Percentiles rank a stretch among this genome's conserved stretches.
Conservation (phyloP, 1,140 invertebrate species). For the Caenorhabditis brenneri region DNA sequence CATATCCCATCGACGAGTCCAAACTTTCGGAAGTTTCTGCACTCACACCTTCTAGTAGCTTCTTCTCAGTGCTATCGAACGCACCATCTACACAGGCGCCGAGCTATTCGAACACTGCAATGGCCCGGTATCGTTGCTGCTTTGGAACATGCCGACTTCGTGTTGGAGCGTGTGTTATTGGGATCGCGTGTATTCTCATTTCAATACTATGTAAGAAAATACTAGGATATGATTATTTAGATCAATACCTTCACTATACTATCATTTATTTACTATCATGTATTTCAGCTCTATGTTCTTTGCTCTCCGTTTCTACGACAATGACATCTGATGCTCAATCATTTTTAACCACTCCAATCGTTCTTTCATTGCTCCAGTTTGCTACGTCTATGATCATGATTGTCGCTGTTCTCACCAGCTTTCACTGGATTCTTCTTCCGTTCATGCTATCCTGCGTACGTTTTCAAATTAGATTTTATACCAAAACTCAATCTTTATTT, state of each 20-base stretch:
- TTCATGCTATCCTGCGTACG: not conserved
- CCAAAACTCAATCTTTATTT: not conserved
- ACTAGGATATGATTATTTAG: no score
- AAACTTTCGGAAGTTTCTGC: constrained; percentile 16
- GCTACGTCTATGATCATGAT: constrained; percentile 19
- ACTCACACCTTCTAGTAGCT: not conserved
- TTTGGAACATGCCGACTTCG: constrained; percentile 14
- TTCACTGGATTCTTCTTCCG: not conserved
- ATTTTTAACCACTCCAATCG: not conserved
- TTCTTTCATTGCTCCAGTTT: not conserved
- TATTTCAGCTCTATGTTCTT: constrained; percentile 4
- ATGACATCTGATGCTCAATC: not conserved
- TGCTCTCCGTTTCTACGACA: constrained; percentile 1
- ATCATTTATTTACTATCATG: not conserved
- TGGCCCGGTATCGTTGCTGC: constrained; percentile 1
- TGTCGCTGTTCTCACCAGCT: constrained; percentile 18
- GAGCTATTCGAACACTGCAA: not conserved
- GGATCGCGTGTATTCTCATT: not conserved
- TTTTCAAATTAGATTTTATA: not conserved
- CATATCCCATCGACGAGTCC: constrained; percentile 12
- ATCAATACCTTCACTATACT: no score
- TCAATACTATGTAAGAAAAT: constrained; percentile 5
- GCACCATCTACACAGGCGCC: not conserved
- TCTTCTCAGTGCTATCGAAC: not conserved
- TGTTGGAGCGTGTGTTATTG: constrained; percentile 7